Conservation (phyloP, 2,113 vertebrate genomes). For the Gila orcuttii region DNA sequence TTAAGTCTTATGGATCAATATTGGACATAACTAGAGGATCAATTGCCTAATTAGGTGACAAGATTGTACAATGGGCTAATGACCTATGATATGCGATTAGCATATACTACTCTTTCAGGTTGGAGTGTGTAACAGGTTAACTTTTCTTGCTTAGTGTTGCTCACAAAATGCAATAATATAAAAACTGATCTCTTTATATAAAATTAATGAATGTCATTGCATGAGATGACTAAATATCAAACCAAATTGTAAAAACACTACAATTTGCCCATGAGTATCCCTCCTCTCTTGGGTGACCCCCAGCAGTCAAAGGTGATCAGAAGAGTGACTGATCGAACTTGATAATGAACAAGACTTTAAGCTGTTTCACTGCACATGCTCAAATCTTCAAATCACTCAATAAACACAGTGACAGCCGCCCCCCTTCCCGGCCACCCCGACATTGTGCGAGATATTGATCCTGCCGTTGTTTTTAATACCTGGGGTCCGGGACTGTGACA, state of each 20-base stretch:
- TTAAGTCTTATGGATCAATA: slow-evolving; percentile 61
- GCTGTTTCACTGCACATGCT: slow-evolving; percentile 77
- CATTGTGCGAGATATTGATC: slow-evolving; percentile 82
- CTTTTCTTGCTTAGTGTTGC: not conserved
- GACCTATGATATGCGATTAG: not conserved
- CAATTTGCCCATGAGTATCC: not conserved
- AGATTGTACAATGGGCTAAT: not conserved
- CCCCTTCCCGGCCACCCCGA: slow-evolving; percentile 71
- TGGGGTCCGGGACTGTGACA: slow-evolving; percentile 74
- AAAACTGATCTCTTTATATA: not conserved
- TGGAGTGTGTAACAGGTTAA: not conserved
- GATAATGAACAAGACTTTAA: slow-evolving; percentile 80
- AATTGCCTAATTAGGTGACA: slow-evolving; percentile 66
- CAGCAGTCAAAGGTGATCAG: slow-evolving; percentile 74
- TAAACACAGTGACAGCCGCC: slow-evolving; percentile 65
- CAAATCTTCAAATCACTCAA: slow-evolving; percentile 70
- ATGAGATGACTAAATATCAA: not conserved
- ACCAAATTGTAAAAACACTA: not conserved
- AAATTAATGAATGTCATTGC: not conserved
- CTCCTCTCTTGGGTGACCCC: slow-evolving; percentile 9
- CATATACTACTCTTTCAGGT: not conserved
- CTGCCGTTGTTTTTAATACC: slow-evolving; percentile 74
- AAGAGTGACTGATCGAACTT: slow-evolving; percentile 75
- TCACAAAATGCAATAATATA: not conserved
- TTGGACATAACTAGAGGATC: slow-evolving; percentile 62